Conservation (phyloP, 2,797 vertebrate genomes). For the Sebastes goodei region DNA sequence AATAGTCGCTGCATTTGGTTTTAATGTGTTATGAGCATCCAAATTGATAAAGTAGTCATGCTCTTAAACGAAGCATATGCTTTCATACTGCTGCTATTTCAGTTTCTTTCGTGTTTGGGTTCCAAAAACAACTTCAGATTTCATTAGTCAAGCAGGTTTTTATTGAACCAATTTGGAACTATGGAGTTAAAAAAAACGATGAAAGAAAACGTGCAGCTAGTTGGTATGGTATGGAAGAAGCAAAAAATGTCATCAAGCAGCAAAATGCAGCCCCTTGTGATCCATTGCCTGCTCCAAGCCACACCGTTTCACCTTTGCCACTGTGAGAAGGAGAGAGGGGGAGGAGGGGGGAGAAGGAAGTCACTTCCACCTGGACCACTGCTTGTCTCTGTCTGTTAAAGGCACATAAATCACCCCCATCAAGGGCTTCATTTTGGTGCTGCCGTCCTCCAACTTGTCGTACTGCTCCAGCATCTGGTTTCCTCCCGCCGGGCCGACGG, state of each 20-base stretch:
- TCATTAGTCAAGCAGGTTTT: conserved; percentile 37
- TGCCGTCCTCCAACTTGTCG: conserved; percentile 98
- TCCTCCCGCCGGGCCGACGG: conserved; percentile 96
- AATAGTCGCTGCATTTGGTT: neutral
- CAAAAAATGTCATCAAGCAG: conserved; percentile 87
- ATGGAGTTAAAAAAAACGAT: conserved; percentile 35
- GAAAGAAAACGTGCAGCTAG: conserved; percentile 72
- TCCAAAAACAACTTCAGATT: conserved; percentile 20
- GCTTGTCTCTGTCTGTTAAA: conserved; percentile 99
- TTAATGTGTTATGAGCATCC: neutral
- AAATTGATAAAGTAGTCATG: conserved; percentile 51
- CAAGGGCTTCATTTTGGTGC: conserved; percentile 97
- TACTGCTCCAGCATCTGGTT: conserved; percentile 99
- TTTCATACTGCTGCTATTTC: neutral
- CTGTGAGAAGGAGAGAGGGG: conserved; percentile 85
- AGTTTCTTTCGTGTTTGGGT: conserved; percentile 1
- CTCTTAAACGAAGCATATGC: conserved; percentile 47
- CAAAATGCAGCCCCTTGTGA: conserved; percentile 84
- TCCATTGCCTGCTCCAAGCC: conserved; percentile 88
- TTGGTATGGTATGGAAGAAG: conserved; percentile 86
- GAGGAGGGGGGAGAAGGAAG: conserved; percentile 92
- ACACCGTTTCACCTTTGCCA: conserved; percentile 95
- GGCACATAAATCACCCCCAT: conserved; percentile 99
- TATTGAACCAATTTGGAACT: conserved; percentile 19
- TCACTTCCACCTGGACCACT: conserved; percentile 99